phyloP scores from a whole-genome alignment of 2,113 vertebrate genomes.

The Eurystomus gularis region DNA sequence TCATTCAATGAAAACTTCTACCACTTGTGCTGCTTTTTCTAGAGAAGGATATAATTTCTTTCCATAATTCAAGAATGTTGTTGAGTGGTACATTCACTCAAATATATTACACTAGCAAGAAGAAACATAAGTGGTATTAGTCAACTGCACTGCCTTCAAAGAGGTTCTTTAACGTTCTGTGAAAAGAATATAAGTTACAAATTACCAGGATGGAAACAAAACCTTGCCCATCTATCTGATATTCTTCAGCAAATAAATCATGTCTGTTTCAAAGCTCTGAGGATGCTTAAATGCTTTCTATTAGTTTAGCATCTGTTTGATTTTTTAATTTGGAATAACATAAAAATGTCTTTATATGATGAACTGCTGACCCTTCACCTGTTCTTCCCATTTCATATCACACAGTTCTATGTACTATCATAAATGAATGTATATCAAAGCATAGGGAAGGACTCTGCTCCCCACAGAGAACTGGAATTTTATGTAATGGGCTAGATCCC shows the following conservation, averaged over 20 bases:
- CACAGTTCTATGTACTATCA: background rate
- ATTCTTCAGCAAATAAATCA: constrained; percentile 3
- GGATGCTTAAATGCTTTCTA: background rate
- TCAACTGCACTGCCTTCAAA: background rate
- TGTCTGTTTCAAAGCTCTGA: background rate
- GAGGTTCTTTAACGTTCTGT: background rate
- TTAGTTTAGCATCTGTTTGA: background rate
- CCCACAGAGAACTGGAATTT: background rate
- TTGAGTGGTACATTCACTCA: background rate
- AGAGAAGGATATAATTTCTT: background rate
- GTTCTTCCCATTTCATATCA: background rate
- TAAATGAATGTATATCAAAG: background rate
- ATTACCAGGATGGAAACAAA: background rate
- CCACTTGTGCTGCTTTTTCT: background rate
- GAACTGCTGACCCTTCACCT: background rate
- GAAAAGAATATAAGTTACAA: background rate
- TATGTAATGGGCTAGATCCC: background rate
- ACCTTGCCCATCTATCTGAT: background rate
- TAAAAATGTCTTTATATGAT: background rate
- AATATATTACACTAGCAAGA: background rate
- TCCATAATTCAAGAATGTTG: background rate
- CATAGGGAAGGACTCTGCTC: background rate
- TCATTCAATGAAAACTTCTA: background rate
- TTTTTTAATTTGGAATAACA: background rate
- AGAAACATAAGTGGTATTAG: background rate